A percentile compares a stretch with the other conserved stretches of the same genome.
Evolutionary conservation across 2,113 vertebrate species (phyloP).

Genomic region (Proteles cristata): DNA sequence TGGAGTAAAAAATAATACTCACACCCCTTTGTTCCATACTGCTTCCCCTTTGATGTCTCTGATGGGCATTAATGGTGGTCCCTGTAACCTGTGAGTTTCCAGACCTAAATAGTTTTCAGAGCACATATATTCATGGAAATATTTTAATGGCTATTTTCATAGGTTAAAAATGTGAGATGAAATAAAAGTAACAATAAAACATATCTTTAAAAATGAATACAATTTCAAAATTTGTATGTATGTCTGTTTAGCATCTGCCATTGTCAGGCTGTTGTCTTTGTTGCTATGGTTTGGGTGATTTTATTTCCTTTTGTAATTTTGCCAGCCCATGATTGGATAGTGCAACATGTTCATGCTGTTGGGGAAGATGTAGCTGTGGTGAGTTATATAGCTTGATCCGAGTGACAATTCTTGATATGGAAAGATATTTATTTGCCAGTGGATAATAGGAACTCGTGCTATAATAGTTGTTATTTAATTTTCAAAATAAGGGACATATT

Average conservation of each 20-base stretch:
- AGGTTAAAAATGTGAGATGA: conserved; percentile 64
- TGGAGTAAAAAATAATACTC: neutral
- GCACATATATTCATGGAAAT: neutral
- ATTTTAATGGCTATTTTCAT: conserved; percentile 39
- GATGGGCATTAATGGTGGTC: neutral
- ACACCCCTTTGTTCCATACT: neutral
- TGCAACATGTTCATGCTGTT: conserved; percentile 70
- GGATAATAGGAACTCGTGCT: neutral
- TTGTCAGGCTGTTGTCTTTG: conserved; percentile 84
- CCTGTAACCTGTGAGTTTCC: neutral
- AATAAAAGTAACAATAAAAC: conserved; percentile 81
- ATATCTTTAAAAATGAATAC: conserved; percentile 81
- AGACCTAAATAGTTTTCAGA: neutral
- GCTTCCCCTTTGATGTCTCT: neutral
- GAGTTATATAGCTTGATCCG: conserved; percentile 62
- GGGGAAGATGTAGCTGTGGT: conserved; percentile 75
- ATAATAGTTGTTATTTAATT: conserved; percentile 16
- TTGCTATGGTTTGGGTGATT: conserved; percentile 83
- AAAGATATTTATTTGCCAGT: conserved; percentile 51
- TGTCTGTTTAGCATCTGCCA: conserved; percentile 84
- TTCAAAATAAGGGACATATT: conserved; percentile 33
- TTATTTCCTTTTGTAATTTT: conserved; percentile 84
- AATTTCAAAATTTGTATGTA: conserved; percentile 80
- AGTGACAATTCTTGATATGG: conserved; percentile 57
- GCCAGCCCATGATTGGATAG: conserved; percentile 83